Conservation (phyloP, 2,797 vertebrate genomes). For the Nasua narica region DNA sequence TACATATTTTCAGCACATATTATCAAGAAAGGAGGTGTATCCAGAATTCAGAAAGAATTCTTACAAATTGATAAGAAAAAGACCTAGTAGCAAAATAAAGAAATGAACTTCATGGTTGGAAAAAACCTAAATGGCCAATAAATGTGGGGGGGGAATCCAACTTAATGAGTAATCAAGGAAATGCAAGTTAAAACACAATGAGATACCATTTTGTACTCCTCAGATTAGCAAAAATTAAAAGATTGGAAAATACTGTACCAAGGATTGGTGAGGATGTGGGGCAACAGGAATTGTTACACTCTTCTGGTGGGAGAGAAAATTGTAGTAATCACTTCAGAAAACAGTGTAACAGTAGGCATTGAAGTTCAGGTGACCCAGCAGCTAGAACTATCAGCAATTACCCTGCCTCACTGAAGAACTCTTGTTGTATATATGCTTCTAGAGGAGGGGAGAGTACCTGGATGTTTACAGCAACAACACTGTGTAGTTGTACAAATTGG, state of each 20-base stretch:
- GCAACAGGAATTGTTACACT: neutral
- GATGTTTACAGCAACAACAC: neutral
- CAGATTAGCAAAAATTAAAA: slow-evolving; percentile 2
- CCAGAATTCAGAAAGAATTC: neutral
- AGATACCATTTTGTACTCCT: slow-evolving; percentile 3
- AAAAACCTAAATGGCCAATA: slow-evolving; percentile 18
- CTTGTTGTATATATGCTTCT: neutral
- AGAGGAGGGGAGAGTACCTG: neutral
- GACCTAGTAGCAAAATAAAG: neutral
- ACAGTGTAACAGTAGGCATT: neutral
- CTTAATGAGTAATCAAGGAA: slow-evolving; percentile 45
- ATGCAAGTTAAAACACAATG: neutral
- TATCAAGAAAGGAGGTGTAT: neutral
- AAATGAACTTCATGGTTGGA: slow-evolving; percentile 36
- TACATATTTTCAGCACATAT: neutral
- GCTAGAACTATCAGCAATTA: neutral
- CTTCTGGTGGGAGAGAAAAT: neutral
- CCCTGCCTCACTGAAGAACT: neutral
- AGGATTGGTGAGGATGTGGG: neutral
- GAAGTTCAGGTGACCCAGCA: neutral
- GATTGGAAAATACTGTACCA: neutral
- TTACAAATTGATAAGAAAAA: slow-evolving; percentile 25
- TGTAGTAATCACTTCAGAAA: neutral
- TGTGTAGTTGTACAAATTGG: neutral
- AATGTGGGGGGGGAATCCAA: neutral